Conservation (phyloP, 2,888 invertebrate species). For the Aphidius colemani region DNA sequence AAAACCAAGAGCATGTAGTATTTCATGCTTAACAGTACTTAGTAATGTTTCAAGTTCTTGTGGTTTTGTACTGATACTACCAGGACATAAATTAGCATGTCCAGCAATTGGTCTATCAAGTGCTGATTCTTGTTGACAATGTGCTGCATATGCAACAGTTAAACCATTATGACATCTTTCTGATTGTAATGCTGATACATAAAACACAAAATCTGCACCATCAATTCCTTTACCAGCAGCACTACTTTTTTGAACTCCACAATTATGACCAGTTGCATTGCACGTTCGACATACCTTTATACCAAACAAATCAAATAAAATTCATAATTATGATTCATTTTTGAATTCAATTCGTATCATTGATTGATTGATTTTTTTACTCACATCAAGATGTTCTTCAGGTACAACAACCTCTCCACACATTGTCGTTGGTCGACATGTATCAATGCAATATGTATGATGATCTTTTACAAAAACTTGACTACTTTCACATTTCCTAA, state of each 20-base stretch:
- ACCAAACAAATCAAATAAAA: background rate
- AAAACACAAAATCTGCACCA: constrained; percentile 93
- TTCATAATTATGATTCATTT: constrained; percentile 13
- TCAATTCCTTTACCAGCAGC: constrained; percentile 71
- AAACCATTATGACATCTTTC: constrained; percentile 88
- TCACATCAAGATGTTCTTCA: constrained; percentile 89
- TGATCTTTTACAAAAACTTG: constrained; percentile 86
- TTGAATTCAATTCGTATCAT: constrained; percentile 16
- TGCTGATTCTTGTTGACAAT: constrained; percentile 94
- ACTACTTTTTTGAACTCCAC: constrained; percentile 66
- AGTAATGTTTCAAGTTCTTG: constrained; percentile 89
- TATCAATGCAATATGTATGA: constrained; percentile 84
- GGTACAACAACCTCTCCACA: constrained; percentile 97
- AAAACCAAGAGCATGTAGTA: constrained; percentile 96
- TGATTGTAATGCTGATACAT: constrained; percentile 93
- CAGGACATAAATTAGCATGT: constrained; percentile 97
- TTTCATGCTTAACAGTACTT: constrained; percentile 98
- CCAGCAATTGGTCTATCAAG: constrained; percentile 97
- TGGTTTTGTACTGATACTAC: constrained; percentile 87
- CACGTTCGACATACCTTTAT: constrained; percentile 82
- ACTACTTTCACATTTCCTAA: constrained; percentile 85
- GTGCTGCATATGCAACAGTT: constrained; percentile 97
- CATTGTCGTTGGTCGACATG: constrained; percentile 82
- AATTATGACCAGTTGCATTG: constrained; percentile 84
- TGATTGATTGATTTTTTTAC: constrained; percentile 50